Evolutionary conservation across 2,113 vertebrate genomes (phyloP), one percentile per base, ranked within the genome.

Genomic region (Connochaetes taurinus): DNA sequence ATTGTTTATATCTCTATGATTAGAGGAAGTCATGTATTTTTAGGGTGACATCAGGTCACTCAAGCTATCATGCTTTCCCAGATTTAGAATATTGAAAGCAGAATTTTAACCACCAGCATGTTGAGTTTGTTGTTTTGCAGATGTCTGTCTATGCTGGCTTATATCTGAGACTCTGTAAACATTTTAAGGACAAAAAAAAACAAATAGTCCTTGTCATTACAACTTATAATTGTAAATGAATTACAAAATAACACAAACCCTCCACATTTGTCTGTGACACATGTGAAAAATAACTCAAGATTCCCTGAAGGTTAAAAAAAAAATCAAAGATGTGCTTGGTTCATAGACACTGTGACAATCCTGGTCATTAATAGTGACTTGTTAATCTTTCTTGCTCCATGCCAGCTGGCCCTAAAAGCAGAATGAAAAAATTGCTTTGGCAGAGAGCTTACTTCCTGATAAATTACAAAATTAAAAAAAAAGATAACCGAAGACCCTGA

Each of bases 341-440:
- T 93, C 87, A 36, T 2, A 84, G 83, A 58, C 36, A 31, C 31
- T 36, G 33, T 67, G 74, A 94, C 53, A 52, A 11, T 82, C 58
- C 52, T 90, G 13, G 55, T 74, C 53, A 27, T 95, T 82, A 50
- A 16, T 31, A n/a, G 29, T 55, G 58, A 64, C 83, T 87, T 0
- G 1, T 95, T 96, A 36, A 84, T 98, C 81, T 81, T 85, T 82
- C 62, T 64, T 92, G 81, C 62, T 85, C 74, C 17, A 27, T 55
- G 82, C 87, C 90, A 97, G 67, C 74, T 96, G 92, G 90, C 57
- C 50, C 74, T 85, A 55, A 47, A 50, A 90, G 43, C 16, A 78
- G 71, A 53, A 83, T 94, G 76, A 92, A 97, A 97, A 97, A 94
- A 83, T 86, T 50, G 45, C 74, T 74, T 52, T 89, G 67, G 19